Percentiles rank a stretch among this genome's conserved stretches.
Conservation (phyloP, 2,797 vertebrate genomes). For the Enteromius fasciolatus region DNA sequence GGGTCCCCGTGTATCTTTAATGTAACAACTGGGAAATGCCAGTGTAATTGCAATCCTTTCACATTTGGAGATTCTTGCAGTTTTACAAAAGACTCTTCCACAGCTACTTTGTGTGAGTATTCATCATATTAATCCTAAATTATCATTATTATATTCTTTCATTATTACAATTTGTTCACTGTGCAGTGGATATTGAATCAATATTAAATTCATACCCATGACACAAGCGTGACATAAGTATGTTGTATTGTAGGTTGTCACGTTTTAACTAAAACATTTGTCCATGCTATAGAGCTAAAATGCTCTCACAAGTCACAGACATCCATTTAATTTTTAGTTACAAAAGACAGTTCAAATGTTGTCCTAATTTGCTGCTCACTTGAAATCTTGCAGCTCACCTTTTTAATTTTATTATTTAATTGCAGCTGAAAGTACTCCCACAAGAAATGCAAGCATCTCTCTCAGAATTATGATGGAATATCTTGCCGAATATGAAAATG, state of each 20-base stretch:
- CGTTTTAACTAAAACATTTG: neutral
- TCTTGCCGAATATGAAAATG: constrained; percentile 38
- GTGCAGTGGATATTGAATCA: neutral
- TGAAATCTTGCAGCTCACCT: too few relatives aligned
- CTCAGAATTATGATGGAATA: constrained; percentile 61
- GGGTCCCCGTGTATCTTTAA: constrained; percentile 57
- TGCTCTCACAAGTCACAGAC: too few relatives aligned
- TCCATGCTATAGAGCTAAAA: neutral
- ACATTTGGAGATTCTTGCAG: constrained; percentile 60
- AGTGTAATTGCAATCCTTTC: constrained; percentile 55
- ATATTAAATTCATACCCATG: neutral
- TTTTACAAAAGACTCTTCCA: constrained; percentile 41
- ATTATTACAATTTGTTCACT: neutral
- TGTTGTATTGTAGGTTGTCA: neutral
- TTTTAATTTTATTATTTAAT: neutral
- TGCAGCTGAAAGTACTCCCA: constrained; percentile 62
- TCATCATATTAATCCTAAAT: neutral
- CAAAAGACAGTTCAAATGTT: neutral
- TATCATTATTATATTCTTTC: too few relatives aligned
- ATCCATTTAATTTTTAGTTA: too few relatives aligned
- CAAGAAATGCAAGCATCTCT: constrained; percentile 64
- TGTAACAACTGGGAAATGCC: constrained; percentile 45
- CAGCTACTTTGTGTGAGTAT: constrained; percentile 63
- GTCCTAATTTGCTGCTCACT: neutral
- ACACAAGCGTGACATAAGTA: neutral